A percentile compares a stretch with the other conserved stretches of the same genome.
These are phyloP conservation scores for Silurus lanzhouensis DNA, from an alignment of 2,797 vertebrate species.

Conservation along the genomic window DNA sequence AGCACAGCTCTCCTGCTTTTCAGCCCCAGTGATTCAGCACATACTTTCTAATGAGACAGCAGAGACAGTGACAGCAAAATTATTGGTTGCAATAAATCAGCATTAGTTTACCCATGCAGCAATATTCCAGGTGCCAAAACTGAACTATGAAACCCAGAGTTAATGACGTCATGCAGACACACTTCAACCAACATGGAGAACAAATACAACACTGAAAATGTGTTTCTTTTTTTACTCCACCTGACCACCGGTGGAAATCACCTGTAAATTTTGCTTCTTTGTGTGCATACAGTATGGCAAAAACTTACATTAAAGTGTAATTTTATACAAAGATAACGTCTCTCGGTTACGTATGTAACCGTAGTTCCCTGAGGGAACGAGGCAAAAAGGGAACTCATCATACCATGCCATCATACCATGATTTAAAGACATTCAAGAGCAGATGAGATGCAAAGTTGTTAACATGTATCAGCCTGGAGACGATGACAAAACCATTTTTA, in stretches of 20 bases:
- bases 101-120: neutral
- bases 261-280: no score
- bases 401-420: no score
- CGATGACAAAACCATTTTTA: no score
- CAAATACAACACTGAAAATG: neutral
- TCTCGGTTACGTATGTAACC: no score
- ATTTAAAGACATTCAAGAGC: no score
- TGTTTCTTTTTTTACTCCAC: neutral
- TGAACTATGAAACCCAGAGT: neutral
- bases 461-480: no score
- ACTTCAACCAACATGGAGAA: neutral
- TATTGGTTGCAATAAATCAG: conserved; percentile 16
- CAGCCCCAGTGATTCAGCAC: conserved; percentile 2
- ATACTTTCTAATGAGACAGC: neutral
- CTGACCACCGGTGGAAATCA: neutral
- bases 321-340: no score
- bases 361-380: no score
- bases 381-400: no score
- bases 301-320: neutral
- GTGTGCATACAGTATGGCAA: neutral
- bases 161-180: neutral
- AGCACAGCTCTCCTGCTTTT: neutral
- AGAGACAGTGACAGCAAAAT: neutral
- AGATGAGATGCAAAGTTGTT: no score
- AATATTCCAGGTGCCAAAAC: neutral